Evolutionary conservation across 2,888 invertebrate species (phyloP), one percentile per base, ranked within the genome.

Genomic region (Ethmia dodecea): DNA sequence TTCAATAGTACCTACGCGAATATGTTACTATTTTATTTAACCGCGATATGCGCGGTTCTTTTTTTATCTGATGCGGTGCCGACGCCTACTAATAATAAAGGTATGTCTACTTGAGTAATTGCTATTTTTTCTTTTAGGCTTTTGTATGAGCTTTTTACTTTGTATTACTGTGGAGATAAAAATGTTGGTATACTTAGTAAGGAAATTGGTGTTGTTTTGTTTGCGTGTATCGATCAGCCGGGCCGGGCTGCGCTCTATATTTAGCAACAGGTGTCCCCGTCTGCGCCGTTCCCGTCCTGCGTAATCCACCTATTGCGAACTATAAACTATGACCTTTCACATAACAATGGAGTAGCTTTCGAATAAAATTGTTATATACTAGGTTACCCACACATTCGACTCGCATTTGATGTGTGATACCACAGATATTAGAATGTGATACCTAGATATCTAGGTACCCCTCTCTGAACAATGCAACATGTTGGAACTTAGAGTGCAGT

Each of bases 221-320:
- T 31, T 49, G 35, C 33, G 18, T 31, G 44, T 79, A 81, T 80
- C 62, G 80, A 83, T 81, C 62, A 55, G 49, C 54, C 57, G 60
- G 57, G 51, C 60, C 50, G 58, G 62, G 60, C 58, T 61, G 58
- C 54, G 66, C 55, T 76, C 81, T 81, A 79, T 70, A 69, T 75
- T 71, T 83, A 83, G 79, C 86, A 84, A 83, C 86, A 83, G 75
- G 83, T 83, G 75, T 60, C 60, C 52, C 33, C n/a, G 35, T 53
- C 55, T 58, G 63, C 67, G 64, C 72, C 57, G 52, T 43, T 54
- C 45, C 43, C 51, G 47, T 54, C 49, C 61, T 74, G 62, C 77
- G 80, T 73, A 72, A 61, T 61, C 43, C 38, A 48, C 38, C 38
- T 60, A 55, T 56, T 43, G 36, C 41, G 39, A 6, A 13, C 36